Percentiles rank a stretch among this genome's conserved stretches.
Conservation (phyloP, 2,888 invertebrate species). For the Andrena dorsata region DNA sequence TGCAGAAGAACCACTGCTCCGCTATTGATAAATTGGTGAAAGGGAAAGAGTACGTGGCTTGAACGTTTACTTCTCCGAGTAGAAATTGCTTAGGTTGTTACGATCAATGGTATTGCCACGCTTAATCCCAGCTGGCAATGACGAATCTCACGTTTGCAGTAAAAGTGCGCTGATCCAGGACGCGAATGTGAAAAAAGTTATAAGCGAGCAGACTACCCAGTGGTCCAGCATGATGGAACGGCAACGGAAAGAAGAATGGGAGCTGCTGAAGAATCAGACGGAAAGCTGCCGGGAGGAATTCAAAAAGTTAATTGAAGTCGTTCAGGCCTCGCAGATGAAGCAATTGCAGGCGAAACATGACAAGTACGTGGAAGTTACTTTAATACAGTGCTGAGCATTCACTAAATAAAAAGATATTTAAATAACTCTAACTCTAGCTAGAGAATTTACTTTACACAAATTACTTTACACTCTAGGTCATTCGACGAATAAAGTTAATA, state of each 20-base stretch:
- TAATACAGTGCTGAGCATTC: no score
- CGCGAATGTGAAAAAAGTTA: constrained; percentile 84
- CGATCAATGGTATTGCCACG: not conserved
- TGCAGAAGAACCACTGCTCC: constrained; percentile 87
- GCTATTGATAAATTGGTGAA: constrained; percentile 87
- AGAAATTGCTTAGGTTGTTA: constrained; percentile 17
- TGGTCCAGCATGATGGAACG: constrained; percentile 88
- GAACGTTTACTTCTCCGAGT: not conserved
- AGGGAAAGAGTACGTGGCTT: constrained; percentile 85
- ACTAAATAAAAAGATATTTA: no score
- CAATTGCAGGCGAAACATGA: constrained; percentile 87
- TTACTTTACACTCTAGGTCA: no score
- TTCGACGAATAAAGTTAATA: no score
- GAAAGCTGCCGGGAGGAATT: constrained; percentile 86
- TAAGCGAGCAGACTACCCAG: constrained; percentile 88
- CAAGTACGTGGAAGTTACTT: constrained; percentile 83
- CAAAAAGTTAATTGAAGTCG: constrained; percentile 86
- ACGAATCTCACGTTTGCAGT: constrained; percentile 70
- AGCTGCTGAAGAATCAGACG: constrained; percentile 87
- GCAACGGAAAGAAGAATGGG: constrained; percentile 87
- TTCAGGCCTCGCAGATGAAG: constrained; percentile 86
- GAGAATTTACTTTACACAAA: no score
- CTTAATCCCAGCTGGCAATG: not conserved
- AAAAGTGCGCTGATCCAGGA: constrained; percentile 83
- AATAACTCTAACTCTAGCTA: no score